These are phyloP conservation scores for Fregata magnificens DNA, from an alignment of 2,113 vertebrate species.

Conservation along the genomic window DNA sequence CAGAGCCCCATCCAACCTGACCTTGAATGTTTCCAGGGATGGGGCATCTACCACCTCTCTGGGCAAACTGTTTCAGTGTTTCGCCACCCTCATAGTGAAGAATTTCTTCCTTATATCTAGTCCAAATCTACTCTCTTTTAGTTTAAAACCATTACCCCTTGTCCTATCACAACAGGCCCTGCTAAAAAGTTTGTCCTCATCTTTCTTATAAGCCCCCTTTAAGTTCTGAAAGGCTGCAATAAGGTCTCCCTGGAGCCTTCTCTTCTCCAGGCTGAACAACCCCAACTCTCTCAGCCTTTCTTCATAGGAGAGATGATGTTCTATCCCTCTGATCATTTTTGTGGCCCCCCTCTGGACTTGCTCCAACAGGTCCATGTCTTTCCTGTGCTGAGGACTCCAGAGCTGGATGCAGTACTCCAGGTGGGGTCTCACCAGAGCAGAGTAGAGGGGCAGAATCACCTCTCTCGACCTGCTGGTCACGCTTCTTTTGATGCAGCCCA, in stretches of 20 bases:
- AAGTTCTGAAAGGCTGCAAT: rapidly evolving
- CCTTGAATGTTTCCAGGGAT: background rate
- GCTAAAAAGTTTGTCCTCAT: background rate
- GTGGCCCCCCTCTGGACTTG: background rate
- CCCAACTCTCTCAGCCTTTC: background rate
- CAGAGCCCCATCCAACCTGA: background rate
- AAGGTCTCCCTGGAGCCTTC: background rate
- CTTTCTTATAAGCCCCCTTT: background rate
- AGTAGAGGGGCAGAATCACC: background rate
- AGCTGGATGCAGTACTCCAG: background rate
- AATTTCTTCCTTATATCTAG: background rate
- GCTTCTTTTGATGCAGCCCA: background rate
- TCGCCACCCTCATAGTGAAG: background rate
- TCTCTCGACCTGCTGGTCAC: background rate
- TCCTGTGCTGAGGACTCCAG: background rate
- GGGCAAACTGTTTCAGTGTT: background rate
- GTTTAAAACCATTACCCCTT: rapidly evolving
- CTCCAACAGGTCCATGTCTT: background rate
- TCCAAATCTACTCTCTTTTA: background rate
- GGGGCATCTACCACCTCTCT: background rate
- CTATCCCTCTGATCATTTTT: background rate
- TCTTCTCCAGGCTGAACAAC: background rate
- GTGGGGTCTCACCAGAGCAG: background rate
- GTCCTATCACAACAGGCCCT: background rate
- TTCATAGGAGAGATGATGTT: background rate